A percentile compares a stretch with the other conserved stretches of the same genome.
Conservation (phyloP, 2,113 vertebrate species). For the Synodontis membranacea region DNA sequence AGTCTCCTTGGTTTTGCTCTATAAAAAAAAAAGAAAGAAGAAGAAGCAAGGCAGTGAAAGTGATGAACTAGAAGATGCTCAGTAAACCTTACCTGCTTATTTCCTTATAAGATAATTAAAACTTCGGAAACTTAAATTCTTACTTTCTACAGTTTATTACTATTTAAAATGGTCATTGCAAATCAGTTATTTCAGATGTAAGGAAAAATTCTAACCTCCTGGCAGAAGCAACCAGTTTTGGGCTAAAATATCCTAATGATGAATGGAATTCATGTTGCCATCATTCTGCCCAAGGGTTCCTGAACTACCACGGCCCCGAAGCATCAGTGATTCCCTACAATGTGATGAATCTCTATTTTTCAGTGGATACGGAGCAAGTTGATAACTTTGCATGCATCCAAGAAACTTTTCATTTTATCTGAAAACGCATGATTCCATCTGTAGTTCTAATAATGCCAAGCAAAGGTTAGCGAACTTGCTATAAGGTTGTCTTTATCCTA, state of each 20-base stretch:
- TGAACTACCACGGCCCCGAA: background rate
- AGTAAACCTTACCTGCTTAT: too few relatives aligned
- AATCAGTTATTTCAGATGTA: background rate
- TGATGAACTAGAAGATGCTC: too few relatives aligned
- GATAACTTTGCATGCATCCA: background rate
- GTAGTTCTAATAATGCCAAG: background rate
- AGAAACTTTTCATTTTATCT: background rate
- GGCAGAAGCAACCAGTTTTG: background rate
- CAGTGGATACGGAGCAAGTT: background rate
- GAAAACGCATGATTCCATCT: background rate
- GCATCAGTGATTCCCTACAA: background rate
- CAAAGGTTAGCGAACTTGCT: background rate
- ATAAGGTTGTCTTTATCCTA: background rate
- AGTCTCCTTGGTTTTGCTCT: too few relatives aligned
- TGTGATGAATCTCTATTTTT: background rate
- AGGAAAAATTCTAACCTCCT: background rate
- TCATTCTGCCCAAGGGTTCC: background rate
- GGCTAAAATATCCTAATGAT: background rate
- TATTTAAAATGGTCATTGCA: background rate
- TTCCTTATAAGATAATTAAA: too few relatives aligned
- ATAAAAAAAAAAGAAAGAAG: too few relatives aligned
- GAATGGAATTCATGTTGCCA: background rate
- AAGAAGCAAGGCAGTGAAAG: too few relatives aligned
- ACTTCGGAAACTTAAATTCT: too few relatives aligned
- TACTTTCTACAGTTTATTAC: too few relatives aligned